These are phyloP conservation scores for Micromussa lordhowensis DNA, from an alignment of 92 coral and sea anemone species.

Conservation along the genomic window DNA sequence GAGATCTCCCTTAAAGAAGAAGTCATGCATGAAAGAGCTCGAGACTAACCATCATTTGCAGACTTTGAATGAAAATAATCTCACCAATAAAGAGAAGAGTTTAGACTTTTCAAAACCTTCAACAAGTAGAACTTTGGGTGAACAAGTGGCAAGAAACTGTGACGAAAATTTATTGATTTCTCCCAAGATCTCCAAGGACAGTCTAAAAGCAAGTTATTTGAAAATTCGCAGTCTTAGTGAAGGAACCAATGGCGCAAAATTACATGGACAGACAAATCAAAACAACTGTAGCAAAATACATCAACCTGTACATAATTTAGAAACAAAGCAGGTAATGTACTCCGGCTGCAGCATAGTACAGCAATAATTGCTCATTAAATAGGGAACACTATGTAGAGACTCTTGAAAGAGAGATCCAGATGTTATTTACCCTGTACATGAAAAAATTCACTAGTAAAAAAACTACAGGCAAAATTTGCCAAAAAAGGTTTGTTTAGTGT, in stretches of 20 bases:
- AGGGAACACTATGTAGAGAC: too few species aligned
- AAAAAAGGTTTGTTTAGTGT: too few species aligned
- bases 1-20: conserved; percentile 75
- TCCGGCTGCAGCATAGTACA: neutral
- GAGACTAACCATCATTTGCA: conserved; percentile 15
- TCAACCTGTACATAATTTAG: neutral
- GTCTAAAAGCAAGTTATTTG: conserved; percentile 23
- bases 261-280: conserved; percentile 5
- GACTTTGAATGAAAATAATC: conserved; percentile 25
- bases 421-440: too few species aligned
- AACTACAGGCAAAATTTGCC: too few species aligned
- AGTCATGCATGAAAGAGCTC: conserved; percentile 54
- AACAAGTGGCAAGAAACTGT: conserved; percentile 13
- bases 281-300: neutral
- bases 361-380: too few species aligned
- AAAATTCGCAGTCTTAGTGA: conserved; percentile 51
- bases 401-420: too few species aligned
- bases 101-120: conserved; percentile 38
- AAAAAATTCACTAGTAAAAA: too few species aligned
- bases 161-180: conserved; percentile 23
- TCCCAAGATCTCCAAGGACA: neutral
- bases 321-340: conserved; percentile 1
- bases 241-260: neutral
- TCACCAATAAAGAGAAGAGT: conserved; percentile 4
- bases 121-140: conserved; percentile 33